A percentile compares a stretch with the other conserved stretches of the same genome.
Conservation (phyloP, 30 jellyfish, hydroid and myxozoan genomes). For the Aurelia aurita region DNA sequence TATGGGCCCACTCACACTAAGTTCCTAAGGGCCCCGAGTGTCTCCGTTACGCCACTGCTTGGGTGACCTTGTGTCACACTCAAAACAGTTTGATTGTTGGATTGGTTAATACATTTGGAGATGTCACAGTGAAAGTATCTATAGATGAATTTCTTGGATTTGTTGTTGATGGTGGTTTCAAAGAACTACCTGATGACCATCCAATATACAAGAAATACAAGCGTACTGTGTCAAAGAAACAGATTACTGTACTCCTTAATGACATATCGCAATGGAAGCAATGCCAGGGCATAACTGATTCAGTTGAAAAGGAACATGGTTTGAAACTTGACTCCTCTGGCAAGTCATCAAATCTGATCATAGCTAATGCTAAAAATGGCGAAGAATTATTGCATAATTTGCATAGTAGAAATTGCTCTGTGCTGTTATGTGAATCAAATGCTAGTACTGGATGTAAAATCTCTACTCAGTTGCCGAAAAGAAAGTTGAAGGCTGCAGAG, state of each 20-base stretch:
- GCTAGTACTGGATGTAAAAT: constrained; percentile 26
- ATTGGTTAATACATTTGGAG: constrained; percentile 11
- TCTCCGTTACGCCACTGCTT: too few species aligned
- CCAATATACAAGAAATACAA: constrained; percentile 28
- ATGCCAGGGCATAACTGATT: constrained; percentile 42
- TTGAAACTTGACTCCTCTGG: constrained; percentile 16
- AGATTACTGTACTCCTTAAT: constrained; percentile 21
- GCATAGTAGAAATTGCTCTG: constrained; percentile 46
- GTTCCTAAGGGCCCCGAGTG: too few species aligned
- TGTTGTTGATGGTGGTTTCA: constrained; percentile 19
- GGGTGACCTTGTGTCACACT: constrained; percentile 25
- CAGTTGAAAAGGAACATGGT: constrained; percentile 28
- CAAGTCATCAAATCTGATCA: not conserved
- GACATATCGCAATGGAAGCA: constrained; percentile 18
- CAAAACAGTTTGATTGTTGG: constrained; percentile 18
- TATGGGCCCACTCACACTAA: too few species aligned
- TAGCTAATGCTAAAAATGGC: constrained; percentile 20
- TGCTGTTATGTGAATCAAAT: constrained; percentile 11
- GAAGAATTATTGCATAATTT: not conserved
- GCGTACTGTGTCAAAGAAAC: constrained; percentile 32
- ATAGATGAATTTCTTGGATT: constrained; percentile 53
- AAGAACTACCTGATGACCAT: constrained; percentile 38
- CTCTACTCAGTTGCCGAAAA: constrained; percentile 14
- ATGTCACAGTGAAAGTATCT: constrained; percentile 16
- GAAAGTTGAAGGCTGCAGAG: constrained; percentile 1